Percentiles rank a stretch among this genome's conserved stretches.
These are phyloP conservation scores for Pseudachorutes palmiensis DNA, from an alignment of 1,140 invertebrate genomes.

Conservation along the genomic window DNA sequence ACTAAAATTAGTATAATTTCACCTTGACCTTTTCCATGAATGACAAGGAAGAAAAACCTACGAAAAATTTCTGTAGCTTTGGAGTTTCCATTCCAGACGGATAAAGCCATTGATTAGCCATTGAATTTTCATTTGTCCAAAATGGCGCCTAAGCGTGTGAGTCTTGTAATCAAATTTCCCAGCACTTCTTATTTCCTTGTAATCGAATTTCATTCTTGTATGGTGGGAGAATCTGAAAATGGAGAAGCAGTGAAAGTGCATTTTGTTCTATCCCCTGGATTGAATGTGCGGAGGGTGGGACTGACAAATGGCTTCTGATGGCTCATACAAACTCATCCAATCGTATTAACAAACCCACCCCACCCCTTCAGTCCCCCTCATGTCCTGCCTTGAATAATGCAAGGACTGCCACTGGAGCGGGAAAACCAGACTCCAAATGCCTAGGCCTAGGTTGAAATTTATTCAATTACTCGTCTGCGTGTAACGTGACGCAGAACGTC, in stretches of 20 bases:
- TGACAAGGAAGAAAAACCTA: too few relatives aligned
- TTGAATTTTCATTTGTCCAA: too few relatives aligned
- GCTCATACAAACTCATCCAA: constrained; percentile 6
- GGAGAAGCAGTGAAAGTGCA: neutral
- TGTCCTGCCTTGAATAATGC: neutral
- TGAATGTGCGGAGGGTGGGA: neutral
- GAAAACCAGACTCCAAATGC: too few relatives aligned
- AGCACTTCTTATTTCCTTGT: too few relatives aligned
- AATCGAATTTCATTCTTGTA: neutral
- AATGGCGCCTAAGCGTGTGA: too few relatives aligned
- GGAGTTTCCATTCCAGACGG: too few relatives aligned
- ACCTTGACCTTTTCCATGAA: too few relatives aligned
- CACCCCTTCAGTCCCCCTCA: neutral
- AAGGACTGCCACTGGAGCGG: too few relatives aligned
- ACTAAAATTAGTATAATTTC: too few relatives aligned
- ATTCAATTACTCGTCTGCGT: neutral
- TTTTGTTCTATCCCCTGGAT: neutral
- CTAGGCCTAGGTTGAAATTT: neutral
- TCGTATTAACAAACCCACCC: constrained; percentile 1
- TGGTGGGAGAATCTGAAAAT: neutral
- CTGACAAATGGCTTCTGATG: constrained; percentile 11
- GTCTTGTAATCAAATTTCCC: too few relatives aligned
- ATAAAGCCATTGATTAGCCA: too few relatives aligned
- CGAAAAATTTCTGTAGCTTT: too few relatives aligned
- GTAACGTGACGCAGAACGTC: neutral